These are phyloP conservation scores for Harmothoe impar DNA, from an alignment of 2,888 invertebrate species.

Conservation along the genomic window DNA sequence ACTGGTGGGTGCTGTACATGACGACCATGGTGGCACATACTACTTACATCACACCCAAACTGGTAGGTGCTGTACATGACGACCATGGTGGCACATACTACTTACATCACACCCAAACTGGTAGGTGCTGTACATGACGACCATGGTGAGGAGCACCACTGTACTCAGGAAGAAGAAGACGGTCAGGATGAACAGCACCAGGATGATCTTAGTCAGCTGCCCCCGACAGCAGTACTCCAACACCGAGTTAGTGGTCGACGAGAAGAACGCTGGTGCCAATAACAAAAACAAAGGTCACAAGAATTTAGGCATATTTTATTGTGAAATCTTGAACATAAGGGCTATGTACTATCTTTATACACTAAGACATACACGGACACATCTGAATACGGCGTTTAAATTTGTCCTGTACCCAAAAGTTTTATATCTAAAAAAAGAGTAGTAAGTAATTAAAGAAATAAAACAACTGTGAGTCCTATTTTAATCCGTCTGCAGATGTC, in stretches of 20 bases:
- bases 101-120: slow-evolving; percentile 47
- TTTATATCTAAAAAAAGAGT: too few species aligned
- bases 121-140: slow-evolving; percentile 46
- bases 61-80: slow-evolving; percentile 46
- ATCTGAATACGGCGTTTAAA: too few species aligned
- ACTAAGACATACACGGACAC: too few species aligned
- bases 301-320: too few species aligned
- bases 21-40: not conserved
- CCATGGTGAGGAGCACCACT: slow-evolving; percentile 37
- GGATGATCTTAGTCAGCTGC: not conserved
- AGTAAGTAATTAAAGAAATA: too few species aligned
- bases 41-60: slow-evolving; percentile 40
- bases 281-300: too few species aligned
- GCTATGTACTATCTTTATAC: too few species aligned
- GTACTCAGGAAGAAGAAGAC: slow-evolving; percentile 31
- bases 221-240: slow-evolving; percentile 28
- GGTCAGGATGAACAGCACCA: slow-evolving; percentile 1
- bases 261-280: not conserved
- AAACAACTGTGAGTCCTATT: too few species aligned
- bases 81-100: slow-evolving; percentile 11
- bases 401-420: too few species aligned
- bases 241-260: not conserved
- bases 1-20: slow-evolving; percentile 17
- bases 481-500: too few species aligned
- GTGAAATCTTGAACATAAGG: too few species aligned